Conservation (phyloP, 2,797 vertebrate species). For the Liasis olivaceus region DNA sequence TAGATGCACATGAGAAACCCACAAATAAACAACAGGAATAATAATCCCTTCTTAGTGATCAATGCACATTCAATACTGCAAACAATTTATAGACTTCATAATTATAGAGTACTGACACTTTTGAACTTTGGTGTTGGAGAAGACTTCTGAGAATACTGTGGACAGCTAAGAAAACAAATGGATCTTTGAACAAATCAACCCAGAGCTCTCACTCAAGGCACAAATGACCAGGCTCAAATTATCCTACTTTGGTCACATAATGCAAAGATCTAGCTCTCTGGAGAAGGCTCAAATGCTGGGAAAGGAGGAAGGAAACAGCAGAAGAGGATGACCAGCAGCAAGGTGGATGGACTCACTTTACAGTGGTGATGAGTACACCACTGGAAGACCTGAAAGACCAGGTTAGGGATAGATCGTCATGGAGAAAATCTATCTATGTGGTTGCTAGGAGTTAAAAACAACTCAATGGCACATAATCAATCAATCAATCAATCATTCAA, state of each 20-base stretch:
- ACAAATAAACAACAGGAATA: neutral
- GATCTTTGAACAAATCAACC: neutral
- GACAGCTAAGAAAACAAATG: neutral
- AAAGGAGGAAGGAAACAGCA: neutral
- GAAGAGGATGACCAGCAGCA: neutral
- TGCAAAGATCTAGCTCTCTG: neutral
- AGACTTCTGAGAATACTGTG: neutral
- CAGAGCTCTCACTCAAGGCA: neutral
- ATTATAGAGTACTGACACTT: neutral
- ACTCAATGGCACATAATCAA: neutral
- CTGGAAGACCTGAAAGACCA: neutral
- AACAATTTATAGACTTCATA: neutral
- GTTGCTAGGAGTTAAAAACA: neutral
- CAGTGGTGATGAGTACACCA: neutral
- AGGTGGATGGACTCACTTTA: neutral
- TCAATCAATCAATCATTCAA: neutral
- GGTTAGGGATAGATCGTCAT: neutral
- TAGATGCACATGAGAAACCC: neutral
- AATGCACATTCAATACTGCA: neutral
- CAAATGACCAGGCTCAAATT: no score
- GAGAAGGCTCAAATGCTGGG: neutral
- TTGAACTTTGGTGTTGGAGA: neutral
- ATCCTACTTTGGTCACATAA: neutral
- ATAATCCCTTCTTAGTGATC: neutral
- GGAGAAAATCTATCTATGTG: neutral